Base-by-base conservation (phyloP, 2,113 vertebrate genomes). In the Sapayoa aenigma region DNA sequence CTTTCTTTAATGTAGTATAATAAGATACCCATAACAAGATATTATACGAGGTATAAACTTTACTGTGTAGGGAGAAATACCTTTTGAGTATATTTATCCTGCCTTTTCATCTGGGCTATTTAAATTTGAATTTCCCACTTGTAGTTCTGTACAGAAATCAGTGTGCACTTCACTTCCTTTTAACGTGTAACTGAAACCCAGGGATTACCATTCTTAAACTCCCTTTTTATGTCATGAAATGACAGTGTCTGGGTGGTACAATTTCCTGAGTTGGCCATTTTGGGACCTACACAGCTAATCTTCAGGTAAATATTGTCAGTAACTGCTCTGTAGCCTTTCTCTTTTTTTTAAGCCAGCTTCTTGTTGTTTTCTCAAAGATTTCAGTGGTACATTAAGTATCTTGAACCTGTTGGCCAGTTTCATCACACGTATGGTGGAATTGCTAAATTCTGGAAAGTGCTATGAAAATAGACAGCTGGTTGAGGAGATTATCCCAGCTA, bases 11-110 rank as follows among this genome's bases (percentile, higher is more conserved):
- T 37, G 9, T 69, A 42, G 9, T 75, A 10, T 58, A 49, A 9
- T 60, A 47, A 30, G 27, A 56, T 76, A 50, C 11, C 13, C 58
- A 39, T 69, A 89, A 16, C 13, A 66, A 77, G 42, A 24, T 42
- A 35, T 0, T 55, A 7, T 79, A 56, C 0, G 4, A 44, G 31
- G 23, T 31, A 37, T 0, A 39, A 56, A 22, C 9, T 53, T 66
- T 20, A 41, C 9, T 60, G 10, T 35, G 4, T 35, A 46, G 50
- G 65, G 52, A 73, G 42, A 71, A 89, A 17, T 39, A 69, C 2
- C 27, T 56, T 72, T 17, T 56, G 31, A 52, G 22, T 69, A 3
- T 46, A 30, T 66, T 69, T 81, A 44, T 68, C 68, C 19, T 78
- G 2, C 18, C 22, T 72, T 73, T 86, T 73, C 28, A 56, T 75